Conservation (phyloP, 2,888 invertebrate species). For the Sphaerophoria taeniata region DNA sequence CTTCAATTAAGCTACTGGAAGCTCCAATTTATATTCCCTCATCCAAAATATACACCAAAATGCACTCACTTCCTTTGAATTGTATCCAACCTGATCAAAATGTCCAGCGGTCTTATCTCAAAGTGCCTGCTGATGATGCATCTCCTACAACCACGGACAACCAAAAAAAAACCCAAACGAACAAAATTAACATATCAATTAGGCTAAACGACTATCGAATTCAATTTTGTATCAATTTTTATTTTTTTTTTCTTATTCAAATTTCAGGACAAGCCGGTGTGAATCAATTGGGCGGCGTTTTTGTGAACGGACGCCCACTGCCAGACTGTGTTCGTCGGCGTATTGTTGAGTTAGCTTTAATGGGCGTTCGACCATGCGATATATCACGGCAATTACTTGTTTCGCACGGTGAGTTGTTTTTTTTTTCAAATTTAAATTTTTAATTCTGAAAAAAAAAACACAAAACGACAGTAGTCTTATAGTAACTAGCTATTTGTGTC, state of each 20-base stretch:
- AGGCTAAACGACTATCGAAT: conserved; percentile 42
- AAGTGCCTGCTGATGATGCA: conserved; percentile 3
- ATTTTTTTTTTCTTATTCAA: conserved; percentile 24
- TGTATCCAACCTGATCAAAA: background rate
- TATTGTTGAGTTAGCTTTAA: conserved; percentile 96
- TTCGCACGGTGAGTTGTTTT: conserved; percentile 88
- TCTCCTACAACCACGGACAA: conserved; percentile 1
- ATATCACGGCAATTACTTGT: conserved; percentile 97
- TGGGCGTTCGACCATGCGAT: conserved; percentile 98
- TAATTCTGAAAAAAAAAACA: conserved; percentile 36
- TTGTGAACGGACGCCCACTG: conserved; percentile 98
- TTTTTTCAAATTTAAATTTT: conserved; percentile 44
- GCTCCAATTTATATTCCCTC: conserved; percentile 56
- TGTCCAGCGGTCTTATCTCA: conserved; percentile 17
- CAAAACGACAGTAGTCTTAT: conserved; percentile 31
- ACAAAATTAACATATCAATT: conserved; percentile 68
- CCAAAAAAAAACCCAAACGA: background rate
- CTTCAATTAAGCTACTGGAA: conserved; percentile 59
- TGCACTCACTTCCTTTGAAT: conserved; percentile 63
- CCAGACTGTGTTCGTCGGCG: conserved; percentile 96
- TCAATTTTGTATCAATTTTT: conserved; percentile 39
- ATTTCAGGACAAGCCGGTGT: conserved; percentile 96
- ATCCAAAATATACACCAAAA: conserved; percentile 56
- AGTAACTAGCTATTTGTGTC: conserved; percentile 6
- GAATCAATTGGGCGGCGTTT: conserved; percentile 98